These are phyloP conservation scores for Alouatta caraya DNA, from an alignment of 2,797 vertebrate species.

Conservation along the genomic window DNA sequence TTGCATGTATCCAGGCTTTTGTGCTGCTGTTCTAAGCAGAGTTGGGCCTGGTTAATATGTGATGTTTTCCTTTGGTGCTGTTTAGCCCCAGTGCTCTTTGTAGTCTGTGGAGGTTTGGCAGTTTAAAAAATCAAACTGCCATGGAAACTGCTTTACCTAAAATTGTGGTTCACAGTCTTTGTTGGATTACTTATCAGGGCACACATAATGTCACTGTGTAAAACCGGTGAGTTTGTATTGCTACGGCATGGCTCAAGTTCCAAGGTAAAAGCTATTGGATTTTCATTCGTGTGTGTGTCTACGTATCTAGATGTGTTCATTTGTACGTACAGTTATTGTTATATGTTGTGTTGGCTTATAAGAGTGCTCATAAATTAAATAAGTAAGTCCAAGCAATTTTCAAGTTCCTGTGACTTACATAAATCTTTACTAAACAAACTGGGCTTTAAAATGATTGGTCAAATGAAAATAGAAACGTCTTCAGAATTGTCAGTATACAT, in stretches of 20 bases:
- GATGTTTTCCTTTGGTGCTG: background rate
- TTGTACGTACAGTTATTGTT: background rate
- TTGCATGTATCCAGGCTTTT: background rate
- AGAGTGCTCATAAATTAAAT: background rate
- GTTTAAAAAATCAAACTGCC: background rate
- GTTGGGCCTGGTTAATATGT: background rate
- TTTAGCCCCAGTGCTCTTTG: background rate
- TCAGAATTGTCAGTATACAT: no score
- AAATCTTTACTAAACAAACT: no score
- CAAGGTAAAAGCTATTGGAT: background rate
- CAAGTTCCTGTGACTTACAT: no score
- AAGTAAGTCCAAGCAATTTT: background rate
- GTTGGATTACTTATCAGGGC: background rate
- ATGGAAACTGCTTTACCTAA: background rate
- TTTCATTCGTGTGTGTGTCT: background rate
- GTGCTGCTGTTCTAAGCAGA: background rate
- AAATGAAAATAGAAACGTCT: no score
- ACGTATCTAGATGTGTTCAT: background rate
- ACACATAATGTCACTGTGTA: background rate
- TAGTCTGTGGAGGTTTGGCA: background rate
- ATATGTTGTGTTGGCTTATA: background rate
- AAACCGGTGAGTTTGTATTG: background rate
- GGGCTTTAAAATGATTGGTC: no score
- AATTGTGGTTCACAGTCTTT: background rate
- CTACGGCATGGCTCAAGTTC: background rate